Evolutionary conservation across 2,888 invertebrate genomes (phyloP).

Genomic region (Microdon myrmicae): DNA sequence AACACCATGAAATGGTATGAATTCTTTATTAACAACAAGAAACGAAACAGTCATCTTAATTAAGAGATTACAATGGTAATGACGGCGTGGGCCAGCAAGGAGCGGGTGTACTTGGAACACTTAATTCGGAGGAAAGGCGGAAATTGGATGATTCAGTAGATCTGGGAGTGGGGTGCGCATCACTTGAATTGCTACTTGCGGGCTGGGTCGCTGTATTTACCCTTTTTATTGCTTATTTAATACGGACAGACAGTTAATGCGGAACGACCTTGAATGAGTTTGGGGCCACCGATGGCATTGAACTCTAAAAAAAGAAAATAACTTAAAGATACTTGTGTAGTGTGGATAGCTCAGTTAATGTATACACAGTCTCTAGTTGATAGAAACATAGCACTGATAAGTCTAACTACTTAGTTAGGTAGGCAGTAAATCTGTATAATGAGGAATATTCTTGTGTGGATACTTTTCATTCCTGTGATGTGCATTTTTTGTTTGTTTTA

Average conservation of each 20-base stretch:
- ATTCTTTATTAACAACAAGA: slow-evolving; percentile 29
- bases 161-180: slow-evolving; percentile 26
- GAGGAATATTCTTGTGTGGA: too few relatives aligned
- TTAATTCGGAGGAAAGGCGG: slow-evolving; percentile 18
- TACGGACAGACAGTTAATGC: slow-evolving; percentile 14
- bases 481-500: too few relatives aligned
- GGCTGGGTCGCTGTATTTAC: slow-evolving; percentile 44
- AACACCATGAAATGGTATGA: slow-evolving; percentile 5
- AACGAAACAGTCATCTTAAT: slow-evolving; percentile 36
- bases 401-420: too few relatives aligned
- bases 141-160: slow-evolving; percentile 41
- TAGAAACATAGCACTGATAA: too few relatives aligned
- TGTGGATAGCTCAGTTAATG: too few relatives aligned
- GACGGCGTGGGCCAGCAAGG: slow-evolving; percentile 26
- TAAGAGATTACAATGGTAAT: slow-evolving; percentile 40
- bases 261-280: slow-evolving; percentile 36
- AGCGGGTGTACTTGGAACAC: slow-evolving; percentile 10
- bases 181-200: slow-evolving; percentile 34
- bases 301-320: too few relatives aligned
- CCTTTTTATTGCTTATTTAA: slow-evolving; percentile 47
- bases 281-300: too few relatives aligned
- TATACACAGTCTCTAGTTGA: too few relatives aligned
- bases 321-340: too few relatives aligned
- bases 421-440: too few relatives aligned
- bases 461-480: too few relatives aligned